phyloP scores from a whole-genome alignment of 2,113 vertebrate genomes.

The Vidua chalybeata region DNA sequence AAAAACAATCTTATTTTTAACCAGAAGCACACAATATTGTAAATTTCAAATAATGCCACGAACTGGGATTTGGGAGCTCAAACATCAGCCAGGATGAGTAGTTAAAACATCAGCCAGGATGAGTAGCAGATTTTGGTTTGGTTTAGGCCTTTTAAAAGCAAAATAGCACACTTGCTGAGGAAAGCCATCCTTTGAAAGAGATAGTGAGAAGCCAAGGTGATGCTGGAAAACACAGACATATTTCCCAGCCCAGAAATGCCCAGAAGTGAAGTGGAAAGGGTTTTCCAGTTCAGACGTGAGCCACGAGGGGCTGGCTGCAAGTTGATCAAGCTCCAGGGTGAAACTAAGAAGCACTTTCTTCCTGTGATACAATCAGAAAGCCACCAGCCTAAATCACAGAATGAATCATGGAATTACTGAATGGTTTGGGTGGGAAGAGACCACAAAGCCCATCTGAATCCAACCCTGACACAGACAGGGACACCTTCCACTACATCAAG shows the following conservation, averaged over 20 bases:
- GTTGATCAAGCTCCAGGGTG: background rate
- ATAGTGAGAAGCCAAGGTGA: background rate
- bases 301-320: background rate
- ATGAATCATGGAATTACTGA: background rate
- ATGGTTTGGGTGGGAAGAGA: background rate
- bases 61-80: background rate
- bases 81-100: accelerated
- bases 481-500: background rate
- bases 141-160: background rate
- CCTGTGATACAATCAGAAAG: background rate
- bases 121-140: background rate
- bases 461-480: background rate
- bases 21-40: background rate
- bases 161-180: accelerated
- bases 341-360: background rate
- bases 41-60: background rate
- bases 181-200: background rate
- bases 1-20: background rate
- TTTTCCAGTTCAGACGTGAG: accelerated
- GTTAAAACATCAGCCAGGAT: accelerated
- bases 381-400: background rate
- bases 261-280: background rate
- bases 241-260: background rate
- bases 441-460: too few relatives aligned
- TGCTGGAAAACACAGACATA: background rate